phyloP scores from a whole-genome alignment of 2,113 vertebrate species.

The Platichthys stellatus region DNA sequence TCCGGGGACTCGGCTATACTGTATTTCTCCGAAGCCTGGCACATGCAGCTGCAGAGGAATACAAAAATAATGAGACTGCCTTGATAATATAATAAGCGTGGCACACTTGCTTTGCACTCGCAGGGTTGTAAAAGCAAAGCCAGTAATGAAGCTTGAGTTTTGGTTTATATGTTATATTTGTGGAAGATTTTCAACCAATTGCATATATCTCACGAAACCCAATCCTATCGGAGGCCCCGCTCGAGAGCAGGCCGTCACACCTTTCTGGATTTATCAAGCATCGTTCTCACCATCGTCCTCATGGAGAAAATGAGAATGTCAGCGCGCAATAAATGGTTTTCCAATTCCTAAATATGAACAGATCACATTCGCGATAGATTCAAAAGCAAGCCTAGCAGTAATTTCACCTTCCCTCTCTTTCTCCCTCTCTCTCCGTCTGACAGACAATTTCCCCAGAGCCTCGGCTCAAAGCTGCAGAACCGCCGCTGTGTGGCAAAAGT shows the following conservation, averaged over 20 bases:
- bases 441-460: slow-evolving; percentile 71
- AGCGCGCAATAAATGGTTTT: slow-evolving; percentile 19
- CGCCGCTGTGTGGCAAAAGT: slow-evolving; percentile 69
- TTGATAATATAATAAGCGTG: slow-evolving; percentile 35
- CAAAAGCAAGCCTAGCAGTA: slow-evolving; percentile 35
- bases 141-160: slow-evolving; percentile 32
- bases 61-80: slow-evolving; percentile 30
- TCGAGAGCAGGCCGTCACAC: slow-evolving; percentile 15
- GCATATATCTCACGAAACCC: slow-evolving; percentile 33
- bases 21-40: slow-evolving; percentile 40
- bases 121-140: slow-evolving; percentile 17
- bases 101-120: slow-evolving; percentile 31
- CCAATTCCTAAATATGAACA: slow-evolving; percentile 35
- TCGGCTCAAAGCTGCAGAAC: slow-evolving; percentile 65
- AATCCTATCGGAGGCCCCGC: slow-evolving; percentile 14
- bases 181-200: slow-evolving; percentile 22
- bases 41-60: slow-evolving; percentile 25
- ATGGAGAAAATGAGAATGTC: slow-evolving; percentile 25
- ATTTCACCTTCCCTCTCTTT: slow-evolving; percentile 37
- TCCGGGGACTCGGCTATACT: slow-evolving; percentile 26
- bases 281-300: slow-evolving; percentile 21
- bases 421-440: slow-evolving; percentile 37
- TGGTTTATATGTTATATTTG: slow-evolving; percentile 35
- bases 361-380: slow-evolving; percentile 25
- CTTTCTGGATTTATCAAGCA: slow-evolving; percentile 14